phyloP scores from a whole-genome alignment of 2,113 vertebrate species.

The Chionis minor region DNA sequence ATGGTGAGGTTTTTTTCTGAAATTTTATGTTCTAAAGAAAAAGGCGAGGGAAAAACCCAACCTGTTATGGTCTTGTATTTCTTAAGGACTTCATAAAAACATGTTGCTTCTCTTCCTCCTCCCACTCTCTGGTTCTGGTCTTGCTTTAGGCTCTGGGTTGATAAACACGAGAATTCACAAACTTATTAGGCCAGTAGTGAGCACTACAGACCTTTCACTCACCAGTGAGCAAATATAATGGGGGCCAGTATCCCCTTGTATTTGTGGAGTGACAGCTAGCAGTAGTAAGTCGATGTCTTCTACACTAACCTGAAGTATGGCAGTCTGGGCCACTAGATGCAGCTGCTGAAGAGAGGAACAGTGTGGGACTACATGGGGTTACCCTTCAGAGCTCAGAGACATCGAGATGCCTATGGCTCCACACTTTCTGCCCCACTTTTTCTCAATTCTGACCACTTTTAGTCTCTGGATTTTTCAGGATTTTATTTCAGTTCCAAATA shows the following conservation, averaged over 20 bases:
- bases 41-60: background rate
- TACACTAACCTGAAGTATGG: background rate
- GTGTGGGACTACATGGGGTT: background rate
- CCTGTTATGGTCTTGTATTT: background rate
- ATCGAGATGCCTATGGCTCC: background rate
- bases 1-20: background rate
- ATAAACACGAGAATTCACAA: background rate
- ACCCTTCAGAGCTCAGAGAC: background rate
- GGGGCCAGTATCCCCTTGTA: background rate
- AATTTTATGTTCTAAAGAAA: background rate
- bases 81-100: background rate
- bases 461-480: background rate
- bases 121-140: accelerated
- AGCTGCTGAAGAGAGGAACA: background rate
- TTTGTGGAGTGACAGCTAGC: background rate
- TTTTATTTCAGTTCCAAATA: background rate
- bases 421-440: background rate
- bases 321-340: background rate
- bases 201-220: background rate
- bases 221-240: background rate
- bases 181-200: background rate
- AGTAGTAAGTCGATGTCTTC: background rate
- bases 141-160: background rate
- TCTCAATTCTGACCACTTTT: background rate
- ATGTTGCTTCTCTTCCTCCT: background rate